Evolutionary conservation across 2,888 invertebrate species (phyloP), one percentile per base, ranked within the genome.

Genomic region (Myathropa florea): DNA sequence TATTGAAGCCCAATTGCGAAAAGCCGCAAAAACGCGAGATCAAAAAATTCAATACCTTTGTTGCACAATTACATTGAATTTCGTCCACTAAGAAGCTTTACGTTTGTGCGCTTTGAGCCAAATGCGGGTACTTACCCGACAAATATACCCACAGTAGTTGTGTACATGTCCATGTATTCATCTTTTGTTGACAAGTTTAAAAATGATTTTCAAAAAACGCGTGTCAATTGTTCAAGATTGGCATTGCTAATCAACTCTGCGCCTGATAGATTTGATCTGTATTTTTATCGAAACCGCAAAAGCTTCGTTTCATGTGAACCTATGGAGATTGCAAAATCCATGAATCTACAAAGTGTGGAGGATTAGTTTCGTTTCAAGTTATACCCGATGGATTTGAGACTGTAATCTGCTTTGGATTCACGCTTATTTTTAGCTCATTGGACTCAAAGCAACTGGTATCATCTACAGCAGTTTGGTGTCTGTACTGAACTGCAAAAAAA

Each of bases 31-130:
- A 64, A 55, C 28, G 14, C 57, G 24, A 57, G 24, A 23, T 23
- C 3, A 28, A 39, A 21, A 39, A 57, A 65, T 59, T n/a, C n/a
- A n/a, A 61, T 2, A 24, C 46, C 26, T 55, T 63, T 70, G 64
- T 78, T 78, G 55, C 70, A 64, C 57, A 71, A 64, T 46, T 4
- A 78, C 57, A 39, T 61, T 78, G 64, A 70, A 64, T 78, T 63
- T 46, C 18, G 18, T 46, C 33, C 14, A 7, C 4, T 63, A 71
- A 78, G 70, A 57, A 57, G 70, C 28, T 78, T 70, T 71, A 30
- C 36, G 55, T 68, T 63, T 70, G 28, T 57, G 63, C 63, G 55
- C 55, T 68, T 46, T 24, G 10, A 9, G 12, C 9, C 63, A 63
- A 30, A 57, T 1, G 26, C 57, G 18, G 23, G n/a, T 63, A 63